Base-by-base conservation (phyloP, 2,113 vertebrate genomes). In the Gila orcuttii region DNA sequence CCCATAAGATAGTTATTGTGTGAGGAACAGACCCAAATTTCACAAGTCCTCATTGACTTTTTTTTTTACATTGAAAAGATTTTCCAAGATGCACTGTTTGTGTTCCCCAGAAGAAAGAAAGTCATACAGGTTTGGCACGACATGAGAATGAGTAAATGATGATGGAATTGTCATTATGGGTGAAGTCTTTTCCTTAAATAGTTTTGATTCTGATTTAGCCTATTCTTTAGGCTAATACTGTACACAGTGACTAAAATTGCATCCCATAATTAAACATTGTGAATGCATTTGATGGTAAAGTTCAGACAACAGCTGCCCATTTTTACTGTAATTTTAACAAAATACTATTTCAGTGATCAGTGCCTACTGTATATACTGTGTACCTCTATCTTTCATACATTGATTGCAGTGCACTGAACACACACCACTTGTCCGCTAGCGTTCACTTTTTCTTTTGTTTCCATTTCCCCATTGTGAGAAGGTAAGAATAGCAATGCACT, bases 401-500 rank as follows among this genome's bases (percentile, higher is more conserved):
- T 60, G 23, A 45, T 42, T 60, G 36, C 55, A 79, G 33, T 25
- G 55, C 57, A 45, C 15, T 31, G 47, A 77, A 55, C 50, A 28
- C 74, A 77, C 47, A 31, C 47, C 8, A 3, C 47, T 76, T 31
- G 74, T 52, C 47, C 25, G 15, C 50, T 55, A 31, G 17, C 1
- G 3, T 13, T 28, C 45, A 50, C 42, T 42, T 68, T 42, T 45
- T 17, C 12, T 11, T 57, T 13, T 2, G 13, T 19, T 3, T 11
- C 0, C n/a, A 21, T 3, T 33, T 50, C 8, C 39, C 25, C 45
- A 50, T 50, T 17, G 42, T 2, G 19, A 82, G 25, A 33, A 33
- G 47, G 42, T 15, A 82, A 21, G 42, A 82, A 69, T 82, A 82
- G 52, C 79, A 82, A 69, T 82, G 60, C 60, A 82, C 45, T 82